A percentile compares a stretch with the other conserved stretches of the same genome.
Conservation (phyloP, 2,888 invertebrate species). For the Hipparchia semele region DNA sequence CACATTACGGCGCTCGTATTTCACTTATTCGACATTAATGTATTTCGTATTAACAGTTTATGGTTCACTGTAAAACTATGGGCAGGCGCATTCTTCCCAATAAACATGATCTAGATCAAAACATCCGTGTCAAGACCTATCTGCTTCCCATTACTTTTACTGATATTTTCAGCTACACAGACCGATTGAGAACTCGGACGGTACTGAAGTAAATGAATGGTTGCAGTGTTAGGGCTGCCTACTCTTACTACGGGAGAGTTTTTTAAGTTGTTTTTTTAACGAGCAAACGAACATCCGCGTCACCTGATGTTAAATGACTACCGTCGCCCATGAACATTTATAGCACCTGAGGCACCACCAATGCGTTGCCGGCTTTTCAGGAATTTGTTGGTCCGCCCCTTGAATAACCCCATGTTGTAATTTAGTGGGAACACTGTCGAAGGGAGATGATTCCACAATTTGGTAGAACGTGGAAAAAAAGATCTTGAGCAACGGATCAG, state of each 20-base stretch:
- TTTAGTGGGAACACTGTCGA: too few relatives aligned
- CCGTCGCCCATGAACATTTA: too few relatives aligned
- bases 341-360: too few relatives aligned
- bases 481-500: too few relatives aligned
- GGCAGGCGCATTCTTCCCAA: not conserved
- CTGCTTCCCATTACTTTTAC: slow-evolving; percentile 34
- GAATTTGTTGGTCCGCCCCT: too few relatives aligned
- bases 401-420: too few relatives aligned
- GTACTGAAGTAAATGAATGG: slow-evolving; percentile 29
- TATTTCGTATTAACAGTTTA: slow-evolving; percentile 1
- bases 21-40: not conserved
- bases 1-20: not conserved
- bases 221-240: slow-evolving; percentile 20
- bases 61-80: slow-evolving; percentile 2
- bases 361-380: too few relatives aligned
- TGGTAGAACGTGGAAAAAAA: too few relatives aligned
- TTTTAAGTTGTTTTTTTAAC: too few relatives aligned
- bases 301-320: too few relatives aligned
- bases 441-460: too few relatives aligned
- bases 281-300: too few relatives aligned
- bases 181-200: slow-evolving; percentile 31
- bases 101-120: slow-evolving; percentile 19
- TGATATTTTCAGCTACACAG: slow-evolving; percentile 27
- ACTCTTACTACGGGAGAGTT: not conserved
- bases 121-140: slow-evolving; percentile 14